Evolutionary conservation across 2,888 invertebrate genomes (phyloP).

Genomic region (Panopea generosa): DNA sequence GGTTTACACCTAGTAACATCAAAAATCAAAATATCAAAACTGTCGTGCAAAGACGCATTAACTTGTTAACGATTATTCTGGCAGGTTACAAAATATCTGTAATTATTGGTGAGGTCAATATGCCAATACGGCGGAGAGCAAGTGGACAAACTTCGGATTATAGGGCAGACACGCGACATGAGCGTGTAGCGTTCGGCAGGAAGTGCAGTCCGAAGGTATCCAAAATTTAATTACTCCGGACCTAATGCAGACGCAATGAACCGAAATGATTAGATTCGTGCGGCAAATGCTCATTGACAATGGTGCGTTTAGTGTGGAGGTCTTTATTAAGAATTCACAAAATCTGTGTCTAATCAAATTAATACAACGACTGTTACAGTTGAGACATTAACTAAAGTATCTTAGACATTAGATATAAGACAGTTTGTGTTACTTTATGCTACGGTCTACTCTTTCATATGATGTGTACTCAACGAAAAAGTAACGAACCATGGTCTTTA

Average conservation of each 20-base stretch:
- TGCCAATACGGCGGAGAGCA: conserved; percentile 29
- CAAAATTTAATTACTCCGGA: conserved; percentile 31
- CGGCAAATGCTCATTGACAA: background rate
- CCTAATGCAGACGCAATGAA: conserved; percentile 25
- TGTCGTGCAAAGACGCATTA: conserved; percentile 1
- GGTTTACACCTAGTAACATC: too few relatives aligned
- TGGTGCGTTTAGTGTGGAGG: background rate
- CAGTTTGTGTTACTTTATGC: too few relatives aligned
- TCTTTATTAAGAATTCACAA: too few relatives aligned
- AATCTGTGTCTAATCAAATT: too few relatives aligned
- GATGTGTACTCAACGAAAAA: too few relatives aligned
- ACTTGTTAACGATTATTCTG: conserved; percentile 4
- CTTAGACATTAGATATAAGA: too few relatives aligned
- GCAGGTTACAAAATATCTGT: conserved; percentile 15
- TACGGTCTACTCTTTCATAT: too few relatives aligned
- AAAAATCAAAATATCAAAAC: background rate
- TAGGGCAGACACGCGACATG: conserved; percentile 28
- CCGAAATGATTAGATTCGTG: conserved; percentile 26
- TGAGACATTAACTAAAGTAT: too few relatives aligned
- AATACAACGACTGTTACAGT: too few relatives aligned
- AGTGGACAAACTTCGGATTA: conserved; percentile 33
- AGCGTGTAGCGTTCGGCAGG: conserved; percentile 17
- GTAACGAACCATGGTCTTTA: too few relatives aligned
- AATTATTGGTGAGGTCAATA: conserved; percentile 22
- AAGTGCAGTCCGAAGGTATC: conserved; percentile 35